These are phyloP conservation scores for Emydocephalus ijimae DNA, from an alignment of 2,113 vertebrate species.

Conservation along the genomic window DNA sequence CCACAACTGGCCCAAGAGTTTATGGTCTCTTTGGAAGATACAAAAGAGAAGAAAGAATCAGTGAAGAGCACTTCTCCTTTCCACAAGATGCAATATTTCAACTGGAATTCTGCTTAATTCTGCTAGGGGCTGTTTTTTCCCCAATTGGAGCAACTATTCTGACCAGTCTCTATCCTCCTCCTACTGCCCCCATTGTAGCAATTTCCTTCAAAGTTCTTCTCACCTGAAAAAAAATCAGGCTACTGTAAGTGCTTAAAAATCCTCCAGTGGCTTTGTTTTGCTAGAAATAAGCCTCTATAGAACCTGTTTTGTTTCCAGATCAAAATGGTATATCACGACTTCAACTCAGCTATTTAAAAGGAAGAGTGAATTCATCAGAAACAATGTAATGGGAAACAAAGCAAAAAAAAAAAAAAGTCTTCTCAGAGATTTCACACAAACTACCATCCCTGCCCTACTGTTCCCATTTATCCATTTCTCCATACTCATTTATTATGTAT, in stretches of 20 bases:
- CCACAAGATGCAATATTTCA: not conserved
- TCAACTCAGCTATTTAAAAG: not conserved
- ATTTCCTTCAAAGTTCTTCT: not conserved
- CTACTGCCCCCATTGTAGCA: not conserved
- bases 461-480: no score
- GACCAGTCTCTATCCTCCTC: not conserved
- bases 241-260: not conserved
- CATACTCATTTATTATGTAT: no score
- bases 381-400: not conserved
- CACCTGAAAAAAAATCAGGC: not conserved
- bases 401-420: not conserved
- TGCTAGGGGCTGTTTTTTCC: not conserved
- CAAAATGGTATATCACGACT: not conserved
- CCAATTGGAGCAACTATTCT: not conserved
- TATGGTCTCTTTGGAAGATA: not conserved
- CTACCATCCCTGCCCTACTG: no score
- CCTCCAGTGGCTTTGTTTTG: not conserved
- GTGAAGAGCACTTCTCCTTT: not conserved
- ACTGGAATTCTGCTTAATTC: not conserved
- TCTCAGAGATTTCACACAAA: not conserved
- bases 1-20: not conserved
- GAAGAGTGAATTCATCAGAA: not conserved
- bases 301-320: not conserved
- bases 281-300: not conserved
- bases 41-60: not conserved